phyloP scores from a whole-genome alignment of 2,888 invertebrate genomes.

The Thymelicus acteon region DNA sequence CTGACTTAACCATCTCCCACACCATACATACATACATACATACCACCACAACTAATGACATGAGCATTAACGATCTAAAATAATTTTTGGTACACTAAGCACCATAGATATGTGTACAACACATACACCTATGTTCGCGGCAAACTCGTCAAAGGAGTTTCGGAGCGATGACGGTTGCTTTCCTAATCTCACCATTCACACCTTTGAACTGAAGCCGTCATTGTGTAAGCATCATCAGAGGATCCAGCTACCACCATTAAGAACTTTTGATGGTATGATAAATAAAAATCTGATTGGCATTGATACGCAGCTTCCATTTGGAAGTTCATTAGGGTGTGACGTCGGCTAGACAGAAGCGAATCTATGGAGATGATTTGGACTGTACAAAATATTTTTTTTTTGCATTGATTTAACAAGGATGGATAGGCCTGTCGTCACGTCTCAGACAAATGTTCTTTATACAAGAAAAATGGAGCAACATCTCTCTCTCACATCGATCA shows the following conservation, averaged over 20 bases:
- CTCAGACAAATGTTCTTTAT: too few species aligned
- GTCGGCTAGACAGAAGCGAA: conserved; percentile 55
- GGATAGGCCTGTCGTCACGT: too few species aligned
- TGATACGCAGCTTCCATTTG: conserved; percentile 81
- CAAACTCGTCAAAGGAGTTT: conserved; percentile 6
- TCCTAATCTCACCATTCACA: conserved; percentile 43
- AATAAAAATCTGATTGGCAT: conserved; percentile 77
- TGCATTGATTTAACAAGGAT: too few species aligned
- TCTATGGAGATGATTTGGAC: conserved; percentile 40
- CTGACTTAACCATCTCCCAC: background rate
- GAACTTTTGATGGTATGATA: conserved; percentile 73
- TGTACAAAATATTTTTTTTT: background rate
- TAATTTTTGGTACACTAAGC: conserved; percentile 9
- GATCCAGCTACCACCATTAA: conserved; percentile 68
- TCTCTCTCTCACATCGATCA: too few species aligned
- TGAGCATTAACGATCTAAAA: background rate
- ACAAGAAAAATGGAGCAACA: too few species aligned
- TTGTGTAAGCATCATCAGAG: conserved; percentile 54
- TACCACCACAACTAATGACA: conserved; percentile 5
- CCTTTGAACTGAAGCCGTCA: conserved; percentile 45
- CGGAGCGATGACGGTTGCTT: conserved; percentile 30
- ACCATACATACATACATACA: background rate
- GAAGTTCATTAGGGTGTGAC: conserved; percentile 77
- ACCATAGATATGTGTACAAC: background rate
- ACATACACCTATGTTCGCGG: conserved; percentile 25